phyloP scores from a whole-genome alignment of 2,888 invertebrate genomes.

The Aphodius sticticus region DNA sequence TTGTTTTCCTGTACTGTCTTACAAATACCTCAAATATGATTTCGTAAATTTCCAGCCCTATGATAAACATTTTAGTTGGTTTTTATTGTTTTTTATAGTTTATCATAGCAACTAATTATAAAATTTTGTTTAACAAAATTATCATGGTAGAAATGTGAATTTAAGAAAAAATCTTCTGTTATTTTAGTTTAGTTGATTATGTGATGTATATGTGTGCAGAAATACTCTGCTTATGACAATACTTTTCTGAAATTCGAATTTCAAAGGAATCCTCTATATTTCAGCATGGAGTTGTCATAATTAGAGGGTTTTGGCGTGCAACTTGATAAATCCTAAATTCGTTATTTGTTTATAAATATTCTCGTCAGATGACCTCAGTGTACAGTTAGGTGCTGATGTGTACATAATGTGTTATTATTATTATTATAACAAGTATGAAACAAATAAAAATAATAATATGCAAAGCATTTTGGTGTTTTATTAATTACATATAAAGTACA shows the following conservation, averaged over 20 bases:
- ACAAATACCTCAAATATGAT: background rate
- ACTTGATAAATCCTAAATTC: background rate
- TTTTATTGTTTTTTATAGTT: conserved; percentile 4
- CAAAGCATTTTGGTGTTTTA: background rate
- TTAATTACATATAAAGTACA: background rate
- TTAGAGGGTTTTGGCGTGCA: background rate
- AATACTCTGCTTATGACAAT: background rate
- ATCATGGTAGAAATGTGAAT: no score
- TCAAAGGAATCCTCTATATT: background rate
- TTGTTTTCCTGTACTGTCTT: no score
- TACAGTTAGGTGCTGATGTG: conserved; percentile 4
- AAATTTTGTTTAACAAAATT: no score
- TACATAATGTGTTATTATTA: conserved; percentile 4
- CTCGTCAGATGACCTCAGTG: conserved; percentile 4
- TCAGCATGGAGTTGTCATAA: background rate
- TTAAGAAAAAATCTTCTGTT: background rate
- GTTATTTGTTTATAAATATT: background rate
- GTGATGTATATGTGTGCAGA: background rate
- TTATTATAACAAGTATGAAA: conserved; percentile 4
- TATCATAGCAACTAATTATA: background rate
- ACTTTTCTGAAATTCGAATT: background rate
- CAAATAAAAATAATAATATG: background rate
- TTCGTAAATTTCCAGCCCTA: background rate
- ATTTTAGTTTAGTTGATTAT: background rate
- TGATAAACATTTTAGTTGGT: background rate